Conservation (phyloP, 2,888 invertebrate species). For the Camponotus fellah region DNA sequence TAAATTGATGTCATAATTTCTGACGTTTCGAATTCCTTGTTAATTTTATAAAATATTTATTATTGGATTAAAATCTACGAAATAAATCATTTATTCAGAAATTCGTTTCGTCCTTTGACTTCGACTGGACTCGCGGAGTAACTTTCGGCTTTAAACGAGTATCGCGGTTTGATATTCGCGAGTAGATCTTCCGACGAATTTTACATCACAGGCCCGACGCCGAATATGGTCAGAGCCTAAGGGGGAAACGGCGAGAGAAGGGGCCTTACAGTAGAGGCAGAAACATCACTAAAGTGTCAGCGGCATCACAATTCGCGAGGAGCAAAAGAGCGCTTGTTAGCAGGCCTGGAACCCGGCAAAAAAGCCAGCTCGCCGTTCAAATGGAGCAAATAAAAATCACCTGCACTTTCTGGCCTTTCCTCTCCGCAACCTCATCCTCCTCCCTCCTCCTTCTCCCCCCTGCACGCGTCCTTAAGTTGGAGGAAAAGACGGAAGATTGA, state of each 20-base stretch:
- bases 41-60: constrained; percentile 10
- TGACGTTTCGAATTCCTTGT: not conserved
- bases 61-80: not conserved
- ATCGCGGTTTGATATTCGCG: constrained; percentile 37
- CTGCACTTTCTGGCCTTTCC: constrained; percentile 54
- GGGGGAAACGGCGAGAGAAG: constrained; percentile 46
- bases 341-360: constrained; percentile 80
- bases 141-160: constrained; percentile 24
- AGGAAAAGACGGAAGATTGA: constrained; percentile 57
- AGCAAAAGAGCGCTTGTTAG: constrained; percentile 84
- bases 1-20: not conserved
- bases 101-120: not conserved
- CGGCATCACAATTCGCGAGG: constrained; percentile 85
- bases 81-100: not conserved
- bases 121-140: not conserved
- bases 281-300: constrained; percentile 86
- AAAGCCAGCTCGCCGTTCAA: constrained; percentile 73
- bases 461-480: constrained; percentile 68
- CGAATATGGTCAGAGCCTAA: constrained; percentile 69
- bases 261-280: constrained; percentile 75
- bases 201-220: constrained; percentile 65
- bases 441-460: constrained; percentile 41
- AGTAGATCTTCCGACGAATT: constrained; percentile 70
- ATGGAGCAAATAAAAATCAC: constrained; percentile 71
- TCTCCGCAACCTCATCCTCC: constrained; percentile 15